phyloP scores from a whole-genome alignment of 2,797 vertebrate genomes.

The Eleutherodactylus coqui region DNA sequence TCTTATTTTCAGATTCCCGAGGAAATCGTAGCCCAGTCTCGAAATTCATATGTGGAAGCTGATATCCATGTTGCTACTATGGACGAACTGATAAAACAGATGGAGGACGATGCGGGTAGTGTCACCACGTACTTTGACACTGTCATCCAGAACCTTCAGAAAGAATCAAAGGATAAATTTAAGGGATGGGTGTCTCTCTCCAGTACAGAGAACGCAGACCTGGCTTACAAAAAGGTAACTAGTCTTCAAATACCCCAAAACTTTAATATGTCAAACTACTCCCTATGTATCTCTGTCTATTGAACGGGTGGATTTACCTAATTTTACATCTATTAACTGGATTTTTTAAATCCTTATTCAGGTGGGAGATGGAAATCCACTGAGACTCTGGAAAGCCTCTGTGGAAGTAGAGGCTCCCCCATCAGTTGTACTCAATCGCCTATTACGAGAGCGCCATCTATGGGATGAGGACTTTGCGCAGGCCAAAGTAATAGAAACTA shows the following conservation, averaged over 20 bases:
- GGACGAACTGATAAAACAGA: conserved; percentile 86
- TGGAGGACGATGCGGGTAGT: conserved; percentile 85
- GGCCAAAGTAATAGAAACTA: conserved; percentile 90
- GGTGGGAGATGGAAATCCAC: conserved; percentile 93
- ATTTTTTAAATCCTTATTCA: conserved; percentile 64
- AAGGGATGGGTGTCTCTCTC: conserved; percentile 92
- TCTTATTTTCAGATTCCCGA: conserved; percentile 83
- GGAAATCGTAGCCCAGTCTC: conserved; percentile 93
- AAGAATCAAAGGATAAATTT: conserved; percentile 92
- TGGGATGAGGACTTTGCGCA: conserved; percentile 97
- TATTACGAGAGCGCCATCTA: conserved; percentile 93
- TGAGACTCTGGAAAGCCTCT: conserved; percentile 90
- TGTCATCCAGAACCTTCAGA: conserved; percentile 86
- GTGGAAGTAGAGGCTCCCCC: conserved; percentile 96
- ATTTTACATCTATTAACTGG: not conserved
- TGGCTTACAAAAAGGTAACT: conserved; percentile 92
- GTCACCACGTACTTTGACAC: conserved; percentile 85
- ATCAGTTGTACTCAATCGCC: conserved; percentile 90
- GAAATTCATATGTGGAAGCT: conserved; percentile 90
- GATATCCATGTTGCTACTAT: conserved; percentile 88
- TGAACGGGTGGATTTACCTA: too few species aligned
- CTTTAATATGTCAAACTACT: not conserved
- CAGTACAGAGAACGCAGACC: conserved; percentile 89
- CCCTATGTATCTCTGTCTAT: not conserved
- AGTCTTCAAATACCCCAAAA: not conserved